Conservation (phyloP, 2,888 invertebrate species). For the Penaeus monodon region DNA sequence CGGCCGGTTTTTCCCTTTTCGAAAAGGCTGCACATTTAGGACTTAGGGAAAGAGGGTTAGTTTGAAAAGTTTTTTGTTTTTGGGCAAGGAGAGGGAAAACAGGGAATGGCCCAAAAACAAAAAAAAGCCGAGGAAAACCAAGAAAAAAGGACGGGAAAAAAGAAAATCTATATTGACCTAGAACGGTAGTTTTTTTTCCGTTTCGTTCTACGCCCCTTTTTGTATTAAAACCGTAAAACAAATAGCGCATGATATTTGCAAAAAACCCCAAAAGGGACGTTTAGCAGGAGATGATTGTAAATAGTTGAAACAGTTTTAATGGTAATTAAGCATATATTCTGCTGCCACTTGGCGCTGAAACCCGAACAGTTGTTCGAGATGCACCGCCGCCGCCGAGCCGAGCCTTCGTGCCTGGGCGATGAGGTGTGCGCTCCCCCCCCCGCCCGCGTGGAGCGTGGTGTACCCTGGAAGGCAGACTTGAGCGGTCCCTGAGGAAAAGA, state of each 20-base stretch:
- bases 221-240: not conserved
- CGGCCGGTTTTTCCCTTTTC: no score
- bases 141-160: conserved; percentile 51
- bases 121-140: conserved; percentile 51
- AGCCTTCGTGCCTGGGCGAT: conserved; percentile 50
- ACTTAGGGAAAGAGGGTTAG: no score
- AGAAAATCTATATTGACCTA: conserved; percentile 62
- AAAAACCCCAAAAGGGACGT: not conserved
- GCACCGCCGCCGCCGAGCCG: conserved; percentile 12
- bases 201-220: not conserved
- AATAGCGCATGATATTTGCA: not conserved
- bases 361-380: conserved; percentile 43
- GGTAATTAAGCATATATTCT: not conserved
- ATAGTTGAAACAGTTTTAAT: not conserved
- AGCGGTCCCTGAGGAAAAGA: conserved; percentile 69
- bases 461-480: conserved; percentile 70
- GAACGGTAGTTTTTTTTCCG: conserved; percentile 40
- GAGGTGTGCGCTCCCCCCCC: conserved; percentile 69
- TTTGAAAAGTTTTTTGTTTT: no score
- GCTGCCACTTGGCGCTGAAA: no score
- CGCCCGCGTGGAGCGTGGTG: conserved; percentile 69
- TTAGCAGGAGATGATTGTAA: not conserved
- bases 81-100: no score
- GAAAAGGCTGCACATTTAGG: no score
- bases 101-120: no score